Base-by-base conservation (phyloP, 2,113 vertebrate genomes). In the Chaenogobius annularis region DNA sequence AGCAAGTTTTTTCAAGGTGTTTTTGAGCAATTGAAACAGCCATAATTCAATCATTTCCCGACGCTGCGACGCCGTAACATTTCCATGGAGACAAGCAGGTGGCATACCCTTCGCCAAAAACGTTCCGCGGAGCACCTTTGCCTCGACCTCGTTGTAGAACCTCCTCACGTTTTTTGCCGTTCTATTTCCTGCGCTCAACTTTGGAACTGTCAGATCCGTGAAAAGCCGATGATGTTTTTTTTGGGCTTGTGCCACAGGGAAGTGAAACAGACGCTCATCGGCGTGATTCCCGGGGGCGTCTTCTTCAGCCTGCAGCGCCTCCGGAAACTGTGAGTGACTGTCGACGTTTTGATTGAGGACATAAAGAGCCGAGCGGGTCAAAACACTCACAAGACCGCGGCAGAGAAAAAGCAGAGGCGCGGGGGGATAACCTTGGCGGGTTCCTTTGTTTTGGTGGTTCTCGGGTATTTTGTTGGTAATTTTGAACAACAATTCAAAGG, bases 321-420 rank as follows among this genome's bases (percentile, higher is more conserved):
- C 72, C 75, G 22, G 35, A 83, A 52, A 75, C 74, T 94, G 93
- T 94, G 67, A 92, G 91, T 86, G 23, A 19, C 11, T 54, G 83
- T 91, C 89, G 88, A 70, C 82, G 81, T 79, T 90, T 75, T 78
- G 72, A 86, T 81, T 65, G 62, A 58, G 72, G 83, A 84, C 81
- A 73, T 81, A 77, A 82, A 81, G 79, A 88, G 46, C 74, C 10
- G 23, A 64, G 68, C 68, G 75, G 68, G 78, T 75, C 77, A 73
- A 79, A 90, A 88, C 82, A 88, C 47, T 14, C 71, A 35, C 7
- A 23, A n/a, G 4, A 46, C 8, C 10, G 43, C 10, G 43, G 10
- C 12, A 13, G 12, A 43, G 8, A 47, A 31, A 26, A 1, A 19
- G 31, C 44, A 46, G 44, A 31, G 35, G 31, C 10, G 9, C 5